Evolutionary conservation across 2,113 vertebrate genomes (phyloP), one percentile per base, ranked within the genome.

Genomic region (Crocuta crocuta): DNA sequence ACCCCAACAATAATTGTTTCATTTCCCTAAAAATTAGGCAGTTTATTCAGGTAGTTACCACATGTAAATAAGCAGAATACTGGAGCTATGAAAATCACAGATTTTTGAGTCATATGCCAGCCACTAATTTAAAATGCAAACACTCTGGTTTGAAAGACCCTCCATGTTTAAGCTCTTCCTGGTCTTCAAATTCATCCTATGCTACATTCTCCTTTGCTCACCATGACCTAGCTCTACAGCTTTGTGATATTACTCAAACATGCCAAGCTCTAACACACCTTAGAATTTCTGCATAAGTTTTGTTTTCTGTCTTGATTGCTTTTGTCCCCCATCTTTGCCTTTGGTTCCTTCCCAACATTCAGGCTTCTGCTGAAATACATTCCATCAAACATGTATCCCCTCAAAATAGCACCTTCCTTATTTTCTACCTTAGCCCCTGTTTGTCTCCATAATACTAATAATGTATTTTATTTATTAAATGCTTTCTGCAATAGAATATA

Each of bases 381-480:
- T 76, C 8, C 68, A 26, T 90, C 13, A 74, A 48, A 76, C 4
- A 86, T 28, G 28, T 28, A 71, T 24, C 74, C 23, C 50, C 13
- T 61, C 48, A 83, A 94, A 87, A 88, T 12, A 55, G 31, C 17
- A 88, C 15, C 15, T n/a, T 81, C 53, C 31, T 89, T 89, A 84
- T 91, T 70, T 71, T 85, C 61, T 84, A 48, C 23, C 68, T 78
- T 74, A 94, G 2, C 9, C 26, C 35, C 53, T 55, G 17, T 87
- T 82, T 80, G 9, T 76, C 26, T 65, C 21, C 33, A 35, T 53
- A 79, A 73, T 45, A 92, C 5, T 53, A 81, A 11, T 17, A 92
- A 89, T 11, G 53, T 85, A 92, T 92, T 74, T 83, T 21, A 84
- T 74, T 79, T 73, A 87, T 84, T 82, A 92, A 84, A 70, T 93